phyloP scores from a whole-genome alignment of 2,888 invertebrate species.

The Rosalia funebris region DNA sequence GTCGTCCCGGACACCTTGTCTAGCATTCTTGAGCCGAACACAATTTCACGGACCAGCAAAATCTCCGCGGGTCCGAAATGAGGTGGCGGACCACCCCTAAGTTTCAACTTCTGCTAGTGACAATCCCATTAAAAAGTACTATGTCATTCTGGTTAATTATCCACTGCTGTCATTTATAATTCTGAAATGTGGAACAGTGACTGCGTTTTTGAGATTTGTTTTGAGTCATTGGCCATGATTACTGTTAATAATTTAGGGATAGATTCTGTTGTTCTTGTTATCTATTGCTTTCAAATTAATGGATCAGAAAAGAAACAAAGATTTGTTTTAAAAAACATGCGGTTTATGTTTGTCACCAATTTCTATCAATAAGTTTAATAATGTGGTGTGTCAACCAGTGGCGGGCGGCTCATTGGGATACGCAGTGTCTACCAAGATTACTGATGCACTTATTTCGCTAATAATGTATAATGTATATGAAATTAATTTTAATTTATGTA shows the following conservation, averaged over 20 bases:
- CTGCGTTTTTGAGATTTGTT: background rate
- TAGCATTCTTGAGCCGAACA: background rate
- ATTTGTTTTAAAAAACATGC: no score
- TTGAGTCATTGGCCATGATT: no score
- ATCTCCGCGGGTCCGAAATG: background rate
- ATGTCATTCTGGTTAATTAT: conserved; percentile 16
- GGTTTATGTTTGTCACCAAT: no score
- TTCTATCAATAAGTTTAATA: no score
- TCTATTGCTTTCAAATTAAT: background rate
- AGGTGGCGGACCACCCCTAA: conserved; percentile 22
- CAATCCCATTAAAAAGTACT: conserved; percentile 23
- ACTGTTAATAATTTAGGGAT: background rate
- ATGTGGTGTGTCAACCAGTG: no score
- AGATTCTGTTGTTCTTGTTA: background rate
- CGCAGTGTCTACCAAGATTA: no score
- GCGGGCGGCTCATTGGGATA: no score
- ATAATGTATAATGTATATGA: no score
- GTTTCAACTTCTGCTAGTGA: conserved; percentile 8
- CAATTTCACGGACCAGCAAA: conserved; percentile 18
- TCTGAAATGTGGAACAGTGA: background rate
- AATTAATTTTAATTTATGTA: no score
- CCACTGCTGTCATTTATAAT: conserved; percentile 2
- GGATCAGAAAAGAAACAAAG: background rate
- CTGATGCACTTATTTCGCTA: no score
- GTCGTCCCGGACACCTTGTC: conserved; percentile 8